Conservation (phyloP, 2,888 invertebrate genomes). For the Acutogordius australiensis region DNA sequence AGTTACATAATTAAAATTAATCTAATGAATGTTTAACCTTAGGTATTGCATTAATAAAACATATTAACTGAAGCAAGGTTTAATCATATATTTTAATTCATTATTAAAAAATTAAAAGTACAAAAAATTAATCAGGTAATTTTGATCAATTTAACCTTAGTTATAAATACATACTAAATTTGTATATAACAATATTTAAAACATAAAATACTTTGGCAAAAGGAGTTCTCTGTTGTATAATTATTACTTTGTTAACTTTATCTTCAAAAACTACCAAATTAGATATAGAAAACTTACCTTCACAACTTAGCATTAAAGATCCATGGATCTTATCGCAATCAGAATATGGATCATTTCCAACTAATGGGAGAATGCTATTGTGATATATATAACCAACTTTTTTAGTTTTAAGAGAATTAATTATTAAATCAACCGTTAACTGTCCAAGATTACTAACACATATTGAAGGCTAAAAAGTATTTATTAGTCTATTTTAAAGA, state of each 20-base stretch:
- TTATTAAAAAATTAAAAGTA: too few relatives aligned
- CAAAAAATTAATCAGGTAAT: too few relatives aligned
- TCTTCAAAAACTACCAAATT: slow-evolving; percentile 32
- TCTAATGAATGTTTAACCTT: too few relatives aligned
- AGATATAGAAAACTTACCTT: slow-evolving; percentile 19
- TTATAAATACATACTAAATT: too few relatives aligned
- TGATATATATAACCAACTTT: slow-evolving; percentile 21
- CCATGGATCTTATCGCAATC: slow-evolving; percentile 11
- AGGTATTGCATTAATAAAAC: too few relatives aligned
- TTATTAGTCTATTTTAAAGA: too few relatives aligned
- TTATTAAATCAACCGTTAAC: slow-evolving; percentile 21
- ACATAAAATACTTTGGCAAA: slow-evolving; percentile 33
- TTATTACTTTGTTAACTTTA: slow-evolving; percentile 32
- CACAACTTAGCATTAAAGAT: slow-evolving; percentile 30
- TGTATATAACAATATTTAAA: too few relatives aligned
- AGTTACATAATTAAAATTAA: too few relatives aligned
- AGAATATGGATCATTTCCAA: slow-evolving; percentile 23
- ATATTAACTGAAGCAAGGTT: too few relatives aligned
- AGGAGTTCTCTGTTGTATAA: slow-evolving; percentile 47
- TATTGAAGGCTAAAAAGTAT: slow-evolving; percentile 19
- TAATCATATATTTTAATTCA: too few relatives aligned
- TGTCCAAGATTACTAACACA: slow-evolving; percentile 25
- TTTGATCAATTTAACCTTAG: too few relatives aligned
- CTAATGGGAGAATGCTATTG: slow-evolving; percentile 21
- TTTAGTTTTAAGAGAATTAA: slow-evolving; percentile 20